Evolutionary conservation across 2,888 invertebrate species (phyloP), one percentile per base, ranked within the genome.

Genomic region (Lypha dubia): DNA sequence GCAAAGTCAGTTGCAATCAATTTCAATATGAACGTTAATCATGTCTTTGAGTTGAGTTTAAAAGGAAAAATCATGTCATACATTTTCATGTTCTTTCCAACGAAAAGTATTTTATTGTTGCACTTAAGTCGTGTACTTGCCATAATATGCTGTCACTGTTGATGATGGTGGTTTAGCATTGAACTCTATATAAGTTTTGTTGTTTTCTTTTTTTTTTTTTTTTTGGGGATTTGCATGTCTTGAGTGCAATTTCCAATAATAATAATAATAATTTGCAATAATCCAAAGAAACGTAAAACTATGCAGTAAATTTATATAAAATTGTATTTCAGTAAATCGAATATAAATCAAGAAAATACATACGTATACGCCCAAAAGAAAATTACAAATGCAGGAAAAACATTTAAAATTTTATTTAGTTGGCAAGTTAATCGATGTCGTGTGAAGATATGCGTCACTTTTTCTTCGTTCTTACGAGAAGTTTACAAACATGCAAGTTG

Each of bases 1-100:
- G 65, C 79, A 70, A 60, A 65, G 70, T 79, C 79, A 79, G 70
- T 67, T 49, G 70, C 79, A 79, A 83, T 79, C 70, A 83, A 70
- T 65, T 71, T 51, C 32, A 11, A 56, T 60, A 44, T 46, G 77
- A 77, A 67, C 62, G 20, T 24, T 46, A 63, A 56, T 49, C 44
- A 41, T 35, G 60, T 13, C 77, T 53, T 13, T 56, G 53, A 41
- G n/a, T 9, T 28, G 28, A 7, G 13, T 46, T 15, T 0, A 49
- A 9, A 15, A 20, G 8, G 11, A 8, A 38, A 15, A 22, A n/a
- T 1, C 20, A 9, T 35, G 3, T 71, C 67, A 71, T 51, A 11
- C 17, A 51, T 41, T 67, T 46, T 24, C 49, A 22, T 32, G 20
- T 65, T 28, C 28, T 67, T 65, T 53, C 32, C 9, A 28, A 51